Conservation (phyloP, 2,797 vertebrate genomes). For the Amblyopsis hoosieri region DNA sequence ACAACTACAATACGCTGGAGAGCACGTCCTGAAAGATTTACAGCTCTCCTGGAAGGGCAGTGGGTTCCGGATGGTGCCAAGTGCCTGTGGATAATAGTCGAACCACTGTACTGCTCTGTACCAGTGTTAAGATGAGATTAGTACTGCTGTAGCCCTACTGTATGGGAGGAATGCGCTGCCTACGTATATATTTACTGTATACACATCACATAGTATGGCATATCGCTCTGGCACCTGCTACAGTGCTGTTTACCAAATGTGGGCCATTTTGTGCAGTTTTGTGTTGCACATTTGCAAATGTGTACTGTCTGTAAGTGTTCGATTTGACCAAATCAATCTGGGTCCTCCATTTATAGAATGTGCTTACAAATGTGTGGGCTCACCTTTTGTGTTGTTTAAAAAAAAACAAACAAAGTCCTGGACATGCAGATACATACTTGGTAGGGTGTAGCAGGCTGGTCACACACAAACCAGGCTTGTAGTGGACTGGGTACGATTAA, state of each 20-base stretch:
- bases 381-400: background rate
- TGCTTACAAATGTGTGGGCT: too few species aligned
- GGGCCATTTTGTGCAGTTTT: conserved; percentile 14
- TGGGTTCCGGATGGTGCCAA: conserved; percentile 2
- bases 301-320: conserved; percentile 22
- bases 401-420: background rate
- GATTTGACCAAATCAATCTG: conserved; percentile 61
- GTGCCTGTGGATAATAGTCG: conserved; percentile 35
- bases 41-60: too few species aligned
- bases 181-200: conserved; percentile 20
- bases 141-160: conserved; percentile 1
- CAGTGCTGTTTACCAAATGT: conserved; percentile 30
- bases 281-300: conserved; percentile 3
- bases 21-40: conserved; percentile 82
- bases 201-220: conserved; percentile 37
- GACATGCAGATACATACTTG: too few species aligned
- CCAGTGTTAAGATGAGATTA: conserved; percentile 16
- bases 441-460: too few species aligned
- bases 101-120: background rate
- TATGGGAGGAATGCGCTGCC: conserved; percentile 48
- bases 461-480: too few species aligned
- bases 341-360: too few species aligned
- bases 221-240: conserved; percentile 37
- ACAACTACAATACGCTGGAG: conserved; percentile 97
- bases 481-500: too few species aligned